Conservation (phyloP, 2,888 invertebrate genomes). For the Harmothoe impar region DNA sequence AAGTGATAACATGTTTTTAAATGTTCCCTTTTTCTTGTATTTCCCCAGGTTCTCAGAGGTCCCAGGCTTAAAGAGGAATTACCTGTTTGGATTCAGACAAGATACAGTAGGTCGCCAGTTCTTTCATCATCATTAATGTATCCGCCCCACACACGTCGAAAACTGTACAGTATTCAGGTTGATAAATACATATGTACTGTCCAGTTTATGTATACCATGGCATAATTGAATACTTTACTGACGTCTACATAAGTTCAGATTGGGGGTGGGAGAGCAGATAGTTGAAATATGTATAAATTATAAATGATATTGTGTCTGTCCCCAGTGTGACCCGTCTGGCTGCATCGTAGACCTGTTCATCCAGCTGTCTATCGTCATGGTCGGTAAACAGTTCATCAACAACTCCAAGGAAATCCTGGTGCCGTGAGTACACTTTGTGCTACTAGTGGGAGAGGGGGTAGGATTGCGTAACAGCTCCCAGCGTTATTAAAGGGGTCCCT, state of each 20-base stretch:
- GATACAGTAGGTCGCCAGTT: slow-evolving; percentile 63
- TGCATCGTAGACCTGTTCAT: slow-evolving; percentile 96
- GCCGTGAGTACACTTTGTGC: slow-evolving; percentile 89
- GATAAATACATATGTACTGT: no score
- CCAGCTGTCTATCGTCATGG: slow-evolving; percentile 96
- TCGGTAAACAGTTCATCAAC: slow-evolving; percentile 96
- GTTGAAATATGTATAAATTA: no score
- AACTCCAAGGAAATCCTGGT: slow-evolving; percentile 92
- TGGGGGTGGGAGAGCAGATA: no score
- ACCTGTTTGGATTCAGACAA: slow-evolving; percentile 67
- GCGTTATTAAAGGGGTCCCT: no score
- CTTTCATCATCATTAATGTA: background rate
- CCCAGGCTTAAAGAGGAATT: slow-evolving; percentile 62
- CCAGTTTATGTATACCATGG: no score
- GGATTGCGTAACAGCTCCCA: no score
- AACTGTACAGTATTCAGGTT: no score
- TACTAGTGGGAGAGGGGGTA: no score
- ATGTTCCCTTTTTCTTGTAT: background rate
- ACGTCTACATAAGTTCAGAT: no score
- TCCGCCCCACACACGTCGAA: no score
- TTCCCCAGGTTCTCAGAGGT: slow-evolving; percentile 59
- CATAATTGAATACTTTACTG: no score
- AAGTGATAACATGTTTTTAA: background rate
- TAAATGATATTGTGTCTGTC: no score
- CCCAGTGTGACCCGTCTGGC: slow-evolving; percentile 94